A percentile compares a stretch with the other conserved stretches of the same genome.
These are phyloP conservation scores for Sphaerophoria rueppellii DNA, from an alignment of 2,888 invertebrate species.

Conservation along the genomic window DNA sequence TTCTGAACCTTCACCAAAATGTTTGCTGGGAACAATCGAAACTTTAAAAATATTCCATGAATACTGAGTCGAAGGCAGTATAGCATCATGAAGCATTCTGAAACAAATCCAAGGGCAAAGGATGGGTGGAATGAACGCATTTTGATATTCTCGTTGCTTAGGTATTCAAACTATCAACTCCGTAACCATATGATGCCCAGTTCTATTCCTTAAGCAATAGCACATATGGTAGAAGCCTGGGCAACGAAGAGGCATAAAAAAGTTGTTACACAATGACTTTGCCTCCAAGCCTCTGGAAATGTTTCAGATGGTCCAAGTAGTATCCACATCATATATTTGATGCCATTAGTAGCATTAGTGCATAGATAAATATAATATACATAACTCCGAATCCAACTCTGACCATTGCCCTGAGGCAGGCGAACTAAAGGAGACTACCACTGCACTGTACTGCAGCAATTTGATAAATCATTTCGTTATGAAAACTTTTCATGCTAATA, in stretches of 20 bases:
- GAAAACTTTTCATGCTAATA: conserved; percentile 72
- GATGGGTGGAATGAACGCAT: conserved; percentile 28
- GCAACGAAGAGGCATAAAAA: conserved; percentile 33
- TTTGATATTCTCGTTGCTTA: conserved; percentile 32
- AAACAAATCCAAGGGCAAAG: conserved; percentile 22
- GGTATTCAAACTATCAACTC: conserved; percentile 40
- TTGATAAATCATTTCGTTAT: conserved; percentile 73
- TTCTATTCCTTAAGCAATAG: neutral
- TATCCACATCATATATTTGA: conserved; percentile 38
- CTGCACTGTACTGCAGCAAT: conserved; percentile 69
- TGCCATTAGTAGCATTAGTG: conserved; percentile 12
- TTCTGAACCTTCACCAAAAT: too few relatives aligned
- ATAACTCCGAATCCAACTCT: conserved; percentile 33
- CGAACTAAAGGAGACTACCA: conserved; percentile 53
- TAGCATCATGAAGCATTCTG: conserved; percentile 8
- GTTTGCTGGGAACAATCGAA: conserved; percentile 43
- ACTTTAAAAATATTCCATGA: conserved; percentile 33
- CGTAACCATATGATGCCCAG: conserved; percentile 31
- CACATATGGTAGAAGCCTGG: conserved; percentile 46
- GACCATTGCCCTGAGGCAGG: conserved; percentile 71
- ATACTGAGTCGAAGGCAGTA: conserved; percentile 6
- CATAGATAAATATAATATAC: conserved; percentile 20
- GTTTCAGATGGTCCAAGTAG: conserved; percentile 66
- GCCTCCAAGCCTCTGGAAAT: conserved; percentile 64
- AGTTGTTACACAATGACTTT: conserved; percentile 46